Base-by-base conservation (phyloP, 2,113 vertebrate genomes). In the Mobula birostris region DNA sequence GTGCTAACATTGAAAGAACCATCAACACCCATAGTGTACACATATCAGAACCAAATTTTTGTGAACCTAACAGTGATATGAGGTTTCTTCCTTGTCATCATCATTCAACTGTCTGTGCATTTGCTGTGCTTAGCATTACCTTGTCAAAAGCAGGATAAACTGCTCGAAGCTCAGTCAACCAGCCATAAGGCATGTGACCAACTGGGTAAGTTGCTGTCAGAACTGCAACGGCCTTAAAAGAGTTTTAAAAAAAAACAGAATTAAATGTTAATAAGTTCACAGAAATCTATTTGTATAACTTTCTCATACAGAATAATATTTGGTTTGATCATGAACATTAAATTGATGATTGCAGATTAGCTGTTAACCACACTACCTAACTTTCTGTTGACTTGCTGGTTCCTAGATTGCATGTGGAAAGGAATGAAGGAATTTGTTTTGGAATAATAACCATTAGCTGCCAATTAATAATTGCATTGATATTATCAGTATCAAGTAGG, bases 171-270 rank as follows among this genome's bases (percentile, higher is more conserved):
- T 99, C 99, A 1, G 98, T 99, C 95, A 99, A 94, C 99, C 99
- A 99, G 94, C 99, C 99, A 29, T 99, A 99, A 0, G 99, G 99
- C 99, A 99, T 99, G 96, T 99, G 99, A 95, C 99, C 99, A 95
- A 99, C 99, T 0, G 99, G 99, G 95, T 99, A 99, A 0, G 99
- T 99, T 83, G 99, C 99, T 63, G 99, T 99, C 95, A 99, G 96
- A 95, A 99, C 99, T 0, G 99, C 99, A 95, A 99, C 98, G 0
- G 99, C 99, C 99, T 99, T 95, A 0, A 11, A 96, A 66, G 95
- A 88, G 17, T 36, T 36, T 48, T 1, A 48, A 85, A 94, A 96
- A 94, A 95, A 94, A 94, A 94, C 77, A 91, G 94, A 95, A 70
- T 70, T n/a, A 74, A 48, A 93, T 29, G 7, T 76, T 48, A 93